Evolutionary conservation across 2,113 vertebrate genomes (phyloP), one percentile per base, ranked within the genome.

Genomic region (Thamnophis sirtalis): DNA sequence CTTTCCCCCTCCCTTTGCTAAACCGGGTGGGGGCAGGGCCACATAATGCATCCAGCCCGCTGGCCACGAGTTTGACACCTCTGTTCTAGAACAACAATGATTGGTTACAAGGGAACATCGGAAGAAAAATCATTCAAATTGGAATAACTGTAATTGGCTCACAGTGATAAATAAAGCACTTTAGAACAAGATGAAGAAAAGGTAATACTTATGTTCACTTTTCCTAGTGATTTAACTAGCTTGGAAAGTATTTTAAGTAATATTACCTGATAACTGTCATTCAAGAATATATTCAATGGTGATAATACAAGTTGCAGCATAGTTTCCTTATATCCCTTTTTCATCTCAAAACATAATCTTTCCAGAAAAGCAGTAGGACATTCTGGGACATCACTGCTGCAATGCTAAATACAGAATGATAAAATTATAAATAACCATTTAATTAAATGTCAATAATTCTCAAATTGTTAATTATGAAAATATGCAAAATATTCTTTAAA

Each of bases 341-440:
- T 99, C 99, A 99, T 99, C 97, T 99, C 99, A 84, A 99, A 99
- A 91, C 99, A 99, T 0, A 99, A 95, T 21, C 99, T 98, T 96
- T 99, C 99, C 97, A 99, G 95, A 95, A 98, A 99, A 92, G 98
- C 99, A 6, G 98, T 98, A 4, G 99, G 99, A 85, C 98, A 99
- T 92, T 99, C 99, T 0, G 98, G 98, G 89, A 98, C 98, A 95
- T 99, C 99, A 60, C 97, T 97, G 95, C 98, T 98, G 96, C 98
- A 99, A 88, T 99, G 99, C 99, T 99, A 92, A 48, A 95, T 19
- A 86, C 60, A 96, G 94, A 93, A 50, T 3, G 94, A 89, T 13
- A 92, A 3, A 92, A 38, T 9, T 54, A 91, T 88, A 80, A 51
- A 22, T 38, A 50, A 7, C 28, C 21, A 21, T 51, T 87, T 50